phyloP scores from a whole-genome alignment of 2,113 vertebrate species.

The Phyllostomus hastatus region DNA sequence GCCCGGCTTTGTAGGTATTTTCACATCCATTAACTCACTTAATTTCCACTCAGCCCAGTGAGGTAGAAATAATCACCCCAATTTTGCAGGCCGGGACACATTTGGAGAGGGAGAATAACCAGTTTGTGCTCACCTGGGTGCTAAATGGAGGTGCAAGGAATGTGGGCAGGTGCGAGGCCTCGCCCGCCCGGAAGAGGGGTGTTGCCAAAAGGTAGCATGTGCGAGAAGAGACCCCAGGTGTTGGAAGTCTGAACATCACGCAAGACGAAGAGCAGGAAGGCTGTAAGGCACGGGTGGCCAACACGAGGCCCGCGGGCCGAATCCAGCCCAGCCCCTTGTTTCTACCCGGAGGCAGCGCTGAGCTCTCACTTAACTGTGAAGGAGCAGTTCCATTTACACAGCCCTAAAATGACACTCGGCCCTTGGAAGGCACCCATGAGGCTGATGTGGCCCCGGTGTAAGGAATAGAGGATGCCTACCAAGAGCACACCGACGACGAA shows the following conservation, averaged over 20 bases:
- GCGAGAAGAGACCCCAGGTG: neutral
- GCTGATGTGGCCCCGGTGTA: no score
- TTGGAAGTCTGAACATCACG: neutral
- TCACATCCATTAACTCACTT: slow-evolving; percentile 44
- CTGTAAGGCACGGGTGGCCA: neutral
- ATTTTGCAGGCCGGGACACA: slow-evolving; percentile 43
- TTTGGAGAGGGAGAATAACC: neutral
- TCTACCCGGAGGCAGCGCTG: no score
- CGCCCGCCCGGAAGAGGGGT: accelerated
- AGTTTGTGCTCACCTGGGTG: neutral
- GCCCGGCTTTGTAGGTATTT: neutral
- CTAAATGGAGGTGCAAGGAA: neutral
- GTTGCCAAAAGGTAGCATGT: neutral
- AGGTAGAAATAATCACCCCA: slow-evolving; percentile 34
- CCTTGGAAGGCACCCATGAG: no score
- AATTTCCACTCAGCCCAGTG: slow-evolving; percentile 40
- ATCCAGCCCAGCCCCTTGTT: no score
- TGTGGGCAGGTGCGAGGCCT: neutral
- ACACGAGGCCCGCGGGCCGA: no score
- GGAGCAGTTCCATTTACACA: no score
- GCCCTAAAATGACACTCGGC: no score
- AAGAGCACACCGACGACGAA: neutral
- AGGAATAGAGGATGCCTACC: neutral
- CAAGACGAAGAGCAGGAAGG: neutral
- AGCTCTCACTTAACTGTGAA: no score